A percentile compares a stretch with the other conserved stretches of the same genome.
Conservation (phyloP, 2,113 vertebrate genomes). For the Barnardius zonarius region DNA sequence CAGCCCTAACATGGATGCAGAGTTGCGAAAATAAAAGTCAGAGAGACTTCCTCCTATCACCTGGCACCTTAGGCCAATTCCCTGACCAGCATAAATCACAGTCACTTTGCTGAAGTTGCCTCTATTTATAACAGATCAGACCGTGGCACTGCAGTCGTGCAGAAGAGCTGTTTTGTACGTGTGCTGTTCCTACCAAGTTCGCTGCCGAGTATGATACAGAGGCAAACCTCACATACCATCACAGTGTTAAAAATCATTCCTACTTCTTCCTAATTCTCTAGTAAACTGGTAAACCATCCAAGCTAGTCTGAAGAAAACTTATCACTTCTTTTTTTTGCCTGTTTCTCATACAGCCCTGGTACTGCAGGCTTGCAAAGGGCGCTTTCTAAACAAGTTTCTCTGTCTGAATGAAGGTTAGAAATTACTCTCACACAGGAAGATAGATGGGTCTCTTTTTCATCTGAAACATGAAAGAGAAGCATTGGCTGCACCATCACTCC, state of each 20-base stretch:
- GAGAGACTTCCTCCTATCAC: not conserved
- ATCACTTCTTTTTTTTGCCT: not conserved
- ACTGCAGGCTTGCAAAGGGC: not conserved
- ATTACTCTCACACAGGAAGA: not conserved
- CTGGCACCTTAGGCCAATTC: not conserved
- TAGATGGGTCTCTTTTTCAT: not conserved
- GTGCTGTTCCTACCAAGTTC: not conserved
- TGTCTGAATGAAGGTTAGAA: not conserved
- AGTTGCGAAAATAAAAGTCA: not conserved
- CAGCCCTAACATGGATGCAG: not conserved
- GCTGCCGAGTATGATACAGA: not conserved
- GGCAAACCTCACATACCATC: not conserved
- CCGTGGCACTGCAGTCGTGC: not conserved
- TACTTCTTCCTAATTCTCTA: not conserved
- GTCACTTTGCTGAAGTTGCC: not conserved
- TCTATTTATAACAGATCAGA: not conserved
- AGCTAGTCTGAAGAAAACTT: not conserved
- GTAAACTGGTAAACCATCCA: not conserved
- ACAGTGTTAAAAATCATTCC: fast-evolving
- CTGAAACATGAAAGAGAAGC: not conserved
- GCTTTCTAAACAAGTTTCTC: not conserved
- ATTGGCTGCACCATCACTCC: not conserved
- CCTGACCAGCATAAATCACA: not conserved
- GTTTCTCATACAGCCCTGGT: not conserved
- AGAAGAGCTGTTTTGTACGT: not conserved